phyloP scores from a whole-genome alignment of 2,113 vertebrate genomes.

The Cinclus cinclus region DNA sequence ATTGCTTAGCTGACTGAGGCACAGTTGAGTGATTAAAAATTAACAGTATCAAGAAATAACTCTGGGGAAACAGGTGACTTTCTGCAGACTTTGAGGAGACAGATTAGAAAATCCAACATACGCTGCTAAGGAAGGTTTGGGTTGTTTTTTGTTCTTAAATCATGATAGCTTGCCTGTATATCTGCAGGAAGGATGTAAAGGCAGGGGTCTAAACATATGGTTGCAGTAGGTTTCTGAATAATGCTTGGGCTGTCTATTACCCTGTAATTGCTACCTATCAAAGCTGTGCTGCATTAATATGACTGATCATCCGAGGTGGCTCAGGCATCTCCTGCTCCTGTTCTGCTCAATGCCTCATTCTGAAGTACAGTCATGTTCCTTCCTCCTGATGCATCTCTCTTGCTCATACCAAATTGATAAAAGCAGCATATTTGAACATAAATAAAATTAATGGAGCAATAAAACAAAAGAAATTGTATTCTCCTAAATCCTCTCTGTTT shows the following conservation, averaged over 20 bases:
- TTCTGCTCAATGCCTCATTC: neutral
- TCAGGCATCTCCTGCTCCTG: neutral
- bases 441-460: slow-evolving; percentile 60
- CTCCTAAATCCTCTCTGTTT: slow-evolving; percentile 37
- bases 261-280: slow-evolving; percentile 26
- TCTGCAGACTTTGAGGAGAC: neutral
- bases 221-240: slow-evolving; percentile 3
- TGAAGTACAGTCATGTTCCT: neutral
- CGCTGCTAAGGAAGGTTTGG: neutral
- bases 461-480: slow-evolving; percentile 54
- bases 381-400: neutral
- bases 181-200: neutral
- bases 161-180: neutral
- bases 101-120: neutral
- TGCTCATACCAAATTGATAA: slow-evolving; percentile 18
- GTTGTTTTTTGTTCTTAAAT: neutral
- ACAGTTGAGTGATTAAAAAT: neutral
- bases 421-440: slow-evolving; percentile 43
- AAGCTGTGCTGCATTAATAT: neutral
- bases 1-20: neutral
- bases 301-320: neutral
- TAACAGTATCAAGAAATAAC: neutral
- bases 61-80: neutral
- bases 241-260: neutral
- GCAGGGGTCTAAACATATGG: neutral